Base-by-base conservation (phyloP, 2,113 vertebrate genomes). In the Lucifuga dentata region DNA sequence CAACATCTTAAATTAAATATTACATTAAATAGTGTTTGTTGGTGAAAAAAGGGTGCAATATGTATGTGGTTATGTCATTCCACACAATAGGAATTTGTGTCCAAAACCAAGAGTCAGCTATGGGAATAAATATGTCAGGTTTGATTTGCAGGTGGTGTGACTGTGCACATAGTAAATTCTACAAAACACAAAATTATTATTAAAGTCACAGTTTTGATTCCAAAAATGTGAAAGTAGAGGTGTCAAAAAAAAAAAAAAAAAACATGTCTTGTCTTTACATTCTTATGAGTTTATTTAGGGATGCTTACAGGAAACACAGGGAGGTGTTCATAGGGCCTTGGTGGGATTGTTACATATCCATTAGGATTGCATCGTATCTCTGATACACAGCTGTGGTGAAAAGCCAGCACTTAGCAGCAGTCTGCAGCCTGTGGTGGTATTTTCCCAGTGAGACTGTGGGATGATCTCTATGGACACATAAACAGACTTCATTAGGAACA, bases 341-440 rank as follows among this genome's bases (percentile, higher is more conserved):
- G 38, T 46, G 73, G 71, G 17, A 58, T 44, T 59, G 60, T 66
- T 64, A 52, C 26, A 55, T 6, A 21, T 84, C 78, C 78, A 87
- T 86, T 86, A 87, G 52, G 61, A 46, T 45, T 38, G 35, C 55
- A 38, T 44, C 75, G 24, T 17, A 17, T 49, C 46, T 12, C 67
- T 68, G 26, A 3, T 29, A 29, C 52, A 56, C 8, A 44, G 40
- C 56, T 78, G 66, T 1, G 56, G 80, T 44, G 10, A 59, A 64
- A 73, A 19, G 62, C 63, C 45, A 48, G 61, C 76, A 87, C 78
- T 87, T 80, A 80, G 16, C 60, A 77, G 57, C 43, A 75, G 32
- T 40, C 53, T 49, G 17, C 52, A 55, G 74, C 52, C 38, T 44
- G 58, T 63, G 50, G 51, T 49, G 61, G 15, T 68, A 41, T 60